Base-by-base conservation (phyloP, 1,140 invertebrate species). In the Drosophila bocqueti region DNA sequence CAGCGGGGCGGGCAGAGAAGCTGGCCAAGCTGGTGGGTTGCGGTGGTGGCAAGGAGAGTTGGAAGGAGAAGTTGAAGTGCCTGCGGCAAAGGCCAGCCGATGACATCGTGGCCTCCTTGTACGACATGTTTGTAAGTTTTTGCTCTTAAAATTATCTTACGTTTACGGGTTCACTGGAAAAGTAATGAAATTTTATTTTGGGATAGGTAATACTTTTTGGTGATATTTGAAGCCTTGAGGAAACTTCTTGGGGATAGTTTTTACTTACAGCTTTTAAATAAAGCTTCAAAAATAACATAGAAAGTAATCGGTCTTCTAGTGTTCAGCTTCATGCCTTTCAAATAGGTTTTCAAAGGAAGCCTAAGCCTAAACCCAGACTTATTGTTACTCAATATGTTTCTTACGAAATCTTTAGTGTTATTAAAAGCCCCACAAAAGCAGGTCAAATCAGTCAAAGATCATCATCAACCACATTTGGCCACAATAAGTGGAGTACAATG, bases 11-110 rank as follows among this genome's bases (percentile, higher is more conserved):
- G 72, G 95, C 96, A 0, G 92, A 94, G 47, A 94, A 94, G 60
- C 82, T 97, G 24, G 96, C 95, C 0, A 81, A 95, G 76, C 83
- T 94, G 58, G 71, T 96, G 2, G 91, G 93, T 15, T 97, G 96
- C 26, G 26, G n/a, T 79, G 47, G 31, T 79, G 45, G 43, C 18
- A 24, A 24, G 24, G 24, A 24, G 24, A 24, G 24, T 24, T 95
- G 95, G 26, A 72, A 93, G 2, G 73, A 92, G 1, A 93, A 96
- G 72, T 67, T 96, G 1, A 84, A 93, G 2, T 96, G 96, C 91
- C 82, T 97, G 0, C 93, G 94, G 1, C 93, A 91, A 16, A 95
- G 94, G 64, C 93, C 94, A 9, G 94, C 95, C 2, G 89, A 93
- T 2, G 94, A 95, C 4, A 95, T 96, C 43, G 95, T 96, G 29